phyloP scores from a whole-genome alignment of 2,888 invertebrate genomes.

The Catonia carolina region DNA sequence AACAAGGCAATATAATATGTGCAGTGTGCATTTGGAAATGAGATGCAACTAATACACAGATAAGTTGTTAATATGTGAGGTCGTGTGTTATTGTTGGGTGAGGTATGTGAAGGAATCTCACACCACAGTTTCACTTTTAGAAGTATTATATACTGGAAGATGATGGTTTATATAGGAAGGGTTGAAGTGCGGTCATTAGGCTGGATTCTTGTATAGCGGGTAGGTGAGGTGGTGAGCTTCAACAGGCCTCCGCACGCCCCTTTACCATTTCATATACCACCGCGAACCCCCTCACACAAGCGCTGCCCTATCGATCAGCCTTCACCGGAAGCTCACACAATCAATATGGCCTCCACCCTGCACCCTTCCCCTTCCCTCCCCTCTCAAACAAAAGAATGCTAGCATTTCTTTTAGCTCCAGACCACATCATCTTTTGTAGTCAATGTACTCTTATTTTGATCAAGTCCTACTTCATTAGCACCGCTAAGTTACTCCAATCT shows the following conservation, averaged over 20 bases:
- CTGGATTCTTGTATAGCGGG: too few relatives aligned
- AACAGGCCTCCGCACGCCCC: neutral
- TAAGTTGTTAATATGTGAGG: too few relatives aligned
- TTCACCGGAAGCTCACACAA: constrained; percentile 12
- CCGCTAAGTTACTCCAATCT: too few relatives aligned
- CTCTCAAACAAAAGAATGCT: constrained; percentile 10
- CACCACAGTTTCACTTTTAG: too few relatives aligned
- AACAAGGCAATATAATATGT: too few relatives aligned
- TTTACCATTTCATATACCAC: neutral
- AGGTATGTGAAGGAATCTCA: too few relatives aligned
- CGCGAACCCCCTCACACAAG: neutral
- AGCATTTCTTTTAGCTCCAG: constrained; percentile 3
- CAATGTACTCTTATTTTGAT: constrained; percentile 1
- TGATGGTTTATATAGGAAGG: too few relatives aligned
- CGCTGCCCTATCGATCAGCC: neutral
- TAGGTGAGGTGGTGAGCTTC: neutral
- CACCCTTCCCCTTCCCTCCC: neutral
- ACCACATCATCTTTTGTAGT: neutral
- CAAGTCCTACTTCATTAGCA: neutral
- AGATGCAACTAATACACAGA: too few relatives aligned
- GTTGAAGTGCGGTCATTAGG: too few relatives aligned
- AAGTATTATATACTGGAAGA: too few relatives aligned
- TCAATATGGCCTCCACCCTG: constrained; percentile 9
- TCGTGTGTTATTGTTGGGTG: too few relatives aligned
- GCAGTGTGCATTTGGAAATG: too few relatives aligned